These are phyloP conservation scores for Neodiprion lecontei DNA, from an alignment of 1,140 invertebrate species.

Conservation along the genomic window DNA sequence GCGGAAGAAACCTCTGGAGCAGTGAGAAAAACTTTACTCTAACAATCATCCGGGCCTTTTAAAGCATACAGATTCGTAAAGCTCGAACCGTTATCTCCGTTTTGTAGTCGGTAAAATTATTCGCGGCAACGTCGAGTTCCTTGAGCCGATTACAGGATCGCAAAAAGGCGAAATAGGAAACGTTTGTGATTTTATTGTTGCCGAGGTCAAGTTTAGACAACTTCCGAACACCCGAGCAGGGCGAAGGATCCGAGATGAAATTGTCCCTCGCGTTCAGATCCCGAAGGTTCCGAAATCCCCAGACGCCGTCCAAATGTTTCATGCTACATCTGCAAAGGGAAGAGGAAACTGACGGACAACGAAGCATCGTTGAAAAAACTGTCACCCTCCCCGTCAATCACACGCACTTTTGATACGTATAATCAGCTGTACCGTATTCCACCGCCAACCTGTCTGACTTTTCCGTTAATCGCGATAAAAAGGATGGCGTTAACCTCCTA, in stretches of 20 bases:
- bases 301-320: conserved; percentile 23
- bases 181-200: conserved; percentile 20
- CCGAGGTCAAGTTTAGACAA: conserved; percentile 16
- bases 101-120: conserved; percentile 19
- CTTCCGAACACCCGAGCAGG: conserved; percentile 15
- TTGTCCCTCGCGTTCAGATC: conserved; percentile 19
- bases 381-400: no score
- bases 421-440: no score
- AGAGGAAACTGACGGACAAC: background rate
- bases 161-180: conserved; percentile 20
- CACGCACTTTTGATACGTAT: no score
- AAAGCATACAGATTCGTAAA: background rate
- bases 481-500: no score
- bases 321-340: conserved; percentile 12
- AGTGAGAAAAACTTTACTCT: background rate
- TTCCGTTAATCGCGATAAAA: no score
- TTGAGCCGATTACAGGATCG: conserved; percentile 13
- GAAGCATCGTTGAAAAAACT: no score
- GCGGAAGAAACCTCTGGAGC: conserved; percentile 20
- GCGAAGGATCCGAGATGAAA: conserved; percentile 22
- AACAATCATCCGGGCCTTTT: background rate
- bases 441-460: no score
- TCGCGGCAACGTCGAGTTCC: conserved; percentile 16
- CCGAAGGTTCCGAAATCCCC: conserved; percentile 19
- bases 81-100: conserved; percentile 15